Evolutionary conservation across 35 echinoderm and acorn worm species (phyloP).

Genomic region (Lytechinus variegatus): DNA sequence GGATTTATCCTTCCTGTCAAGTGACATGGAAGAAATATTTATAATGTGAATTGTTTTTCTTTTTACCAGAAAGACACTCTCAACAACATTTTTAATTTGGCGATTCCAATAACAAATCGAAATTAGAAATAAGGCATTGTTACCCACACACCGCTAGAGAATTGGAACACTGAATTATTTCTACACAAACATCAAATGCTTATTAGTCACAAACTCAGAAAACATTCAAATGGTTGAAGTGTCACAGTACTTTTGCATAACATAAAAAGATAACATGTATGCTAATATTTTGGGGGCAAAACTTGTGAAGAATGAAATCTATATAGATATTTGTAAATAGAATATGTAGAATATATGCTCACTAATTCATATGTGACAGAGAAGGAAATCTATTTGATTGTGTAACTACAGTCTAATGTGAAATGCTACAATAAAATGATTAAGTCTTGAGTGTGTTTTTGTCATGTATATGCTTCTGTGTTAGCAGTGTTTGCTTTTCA

Average conservation of each 20-base stretch:
- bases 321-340: background rate
- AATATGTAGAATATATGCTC: background rate
- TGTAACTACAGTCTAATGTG: no score
- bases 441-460: background rate
- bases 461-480: background rate
- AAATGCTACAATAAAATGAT: no score
- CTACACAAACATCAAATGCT: background rate
- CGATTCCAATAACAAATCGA: background rate
- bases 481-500: background rate
- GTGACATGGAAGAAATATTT: background rate
- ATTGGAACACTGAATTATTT: background rate
- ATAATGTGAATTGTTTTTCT: background rate
- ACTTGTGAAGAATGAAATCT: no score
- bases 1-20: background rate
- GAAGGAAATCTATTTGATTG: background rate
- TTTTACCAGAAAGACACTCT: background rate
- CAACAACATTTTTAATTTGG: background rate
- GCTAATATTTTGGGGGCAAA: background rate
- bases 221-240: background rate
- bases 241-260: background rate
- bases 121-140: background rate
- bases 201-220: background rate
- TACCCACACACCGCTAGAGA: background rate
- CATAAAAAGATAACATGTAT: background rate
- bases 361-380: background rate